A percentile compares a stretch with the other conserved stretches of the same genome.
Conservation (phyloP, 2,888 invertebrate species). For the Pristionchus mayeri region DNA sequence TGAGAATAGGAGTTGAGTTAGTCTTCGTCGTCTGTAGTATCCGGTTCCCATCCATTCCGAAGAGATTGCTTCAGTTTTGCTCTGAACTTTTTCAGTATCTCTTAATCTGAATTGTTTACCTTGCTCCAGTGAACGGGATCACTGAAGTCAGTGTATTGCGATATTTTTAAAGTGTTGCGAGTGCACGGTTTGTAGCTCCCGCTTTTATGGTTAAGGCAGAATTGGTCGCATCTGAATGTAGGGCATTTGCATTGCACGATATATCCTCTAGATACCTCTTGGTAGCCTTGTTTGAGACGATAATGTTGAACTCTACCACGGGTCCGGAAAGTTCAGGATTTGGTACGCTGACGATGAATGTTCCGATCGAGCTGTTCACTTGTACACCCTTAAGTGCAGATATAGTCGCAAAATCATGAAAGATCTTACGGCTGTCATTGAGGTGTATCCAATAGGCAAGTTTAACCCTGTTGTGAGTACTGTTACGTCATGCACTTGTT, state of each 20-base stretch:
- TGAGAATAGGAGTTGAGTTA: constrained; percentile 22
- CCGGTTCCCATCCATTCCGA: constrained; percentile 42
- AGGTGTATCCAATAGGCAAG: constrained; percentile 20
- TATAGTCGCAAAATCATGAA: too few relatives aligned
- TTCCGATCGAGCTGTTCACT: neutral
- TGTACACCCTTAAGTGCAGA: neutral
- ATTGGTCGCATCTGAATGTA: constrained; percentile 27
- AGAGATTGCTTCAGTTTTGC: constrained; percentile 14
- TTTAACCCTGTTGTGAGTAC: constrained; percentile 2
- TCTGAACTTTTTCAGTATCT: neutral
- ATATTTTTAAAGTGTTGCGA: neutral
- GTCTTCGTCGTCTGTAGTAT: constrained; percentile 28
- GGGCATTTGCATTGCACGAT: neutral
- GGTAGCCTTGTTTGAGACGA: neutral
- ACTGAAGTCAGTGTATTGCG: constrained; percentile 20
- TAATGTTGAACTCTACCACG: constrained; percentile 38
- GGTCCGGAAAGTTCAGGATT: constrained; percentile 39
- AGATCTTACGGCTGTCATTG: neutral
- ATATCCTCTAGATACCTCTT: neutral
- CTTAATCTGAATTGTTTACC: neutral
- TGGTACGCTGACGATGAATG: constrained; percentile 6
- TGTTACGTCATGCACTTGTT: neutral
- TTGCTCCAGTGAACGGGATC: constrained; percentile 19
- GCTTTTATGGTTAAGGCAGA: constrained; percentile 22
- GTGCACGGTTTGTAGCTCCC: constrained; percentile 35